Percentiles rank a stretch among this genome's conserved stretches.
Conservation (phyloP, 1,140 invertebrate species). For the Euwallacea fornicatus region DNA sequence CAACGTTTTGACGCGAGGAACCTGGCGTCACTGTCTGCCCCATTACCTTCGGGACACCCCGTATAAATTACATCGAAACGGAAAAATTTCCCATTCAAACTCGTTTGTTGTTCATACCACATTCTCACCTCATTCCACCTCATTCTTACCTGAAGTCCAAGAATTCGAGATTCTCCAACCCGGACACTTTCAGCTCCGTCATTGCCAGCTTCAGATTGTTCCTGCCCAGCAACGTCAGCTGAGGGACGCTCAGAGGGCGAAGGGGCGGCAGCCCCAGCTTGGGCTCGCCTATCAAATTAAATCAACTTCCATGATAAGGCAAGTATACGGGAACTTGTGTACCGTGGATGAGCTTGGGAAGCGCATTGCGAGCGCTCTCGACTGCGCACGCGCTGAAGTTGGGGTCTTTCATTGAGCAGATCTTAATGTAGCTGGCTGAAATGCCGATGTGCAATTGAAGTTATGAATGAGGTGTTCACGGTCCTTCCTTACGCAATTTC, state of each 20-base stretch:
- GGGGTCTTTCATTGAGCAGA: background rate
- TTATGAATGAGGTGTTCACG: background rate
- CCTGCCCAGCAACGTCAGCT: background rate
- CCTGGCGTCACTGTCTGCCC: no score
- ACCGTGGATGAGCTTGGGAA: background rate
- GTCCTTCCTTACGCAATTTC: constrained; percentile 10
- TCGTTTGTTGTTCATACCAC: background rate
- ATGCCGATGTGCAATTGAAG: background rate
- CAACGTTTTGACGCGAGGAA: background rate
- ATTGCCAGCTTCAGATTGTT: background rate
- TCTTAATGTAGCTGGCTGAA: background rate
- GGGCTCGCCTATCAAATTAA: background rate
- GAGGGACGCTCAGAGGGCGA: background rate
- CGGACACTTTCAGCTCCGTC: background rate
- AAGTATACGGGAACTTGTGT: background rate
- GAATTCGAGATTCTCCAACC: background rate
- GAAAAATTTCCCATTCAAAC: no score
- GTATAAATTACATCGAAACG: no score
- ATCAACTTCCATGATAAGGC: background rate
- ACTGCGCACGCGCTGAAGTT: background rate
- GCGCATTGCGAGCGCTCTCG: background rate
- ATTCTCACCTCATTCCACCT: background rate
- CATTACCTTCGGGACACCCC: no score
- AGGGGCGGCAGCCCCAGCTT: background rate
- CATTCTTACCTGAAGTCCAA: background rate